phyloP scores from a whole-genome alignment of 2,113 vertebrate genomes.

The Dicrurus megarhynchus region DNA sequence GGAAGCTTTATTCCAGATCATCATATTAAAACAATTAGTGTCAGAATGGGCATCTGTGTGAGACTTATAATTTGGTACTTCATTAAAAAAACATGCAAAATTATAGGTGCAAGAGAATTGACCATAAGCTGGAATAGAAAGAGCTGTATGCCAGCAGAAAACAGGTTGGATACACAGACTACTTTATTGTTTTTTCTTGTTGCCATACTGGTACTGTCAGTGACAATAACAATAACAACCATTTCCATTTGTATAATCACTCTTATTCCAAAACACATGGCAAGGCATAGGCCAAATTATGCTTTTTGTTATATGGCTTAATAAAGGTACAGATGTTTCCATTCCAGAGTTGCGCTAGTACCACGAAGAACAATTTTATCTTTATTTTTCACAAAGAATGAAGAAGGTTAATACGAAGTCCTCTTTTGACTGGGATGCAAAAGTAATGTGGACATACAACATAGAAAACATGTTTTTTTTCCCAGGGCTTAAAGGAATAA shows the following conservation, averaged over 20 bases:
- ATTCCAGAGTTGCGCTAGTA: neutral
- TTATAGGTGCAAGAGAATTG: neutral
- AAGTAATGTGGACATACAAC: neutral
- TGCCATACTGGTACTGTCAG: neutral
- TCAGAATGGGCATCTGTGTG: neutral
- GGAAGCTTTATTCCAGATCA: neutral
- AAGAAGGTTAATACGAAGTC: neutral
- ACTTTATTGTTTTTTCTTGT: neutral
- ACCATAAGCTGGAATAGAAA: neutral
- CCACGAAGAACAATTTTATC: neutral
- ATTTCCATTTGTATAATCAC: neutral
- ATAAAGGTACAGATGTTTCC: neutral
- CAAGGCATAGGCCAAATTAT: neutral
- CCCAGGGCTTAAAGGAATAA: neutral
- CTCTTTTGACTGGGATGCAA: neutral
- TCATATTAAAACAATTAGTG: neutral
- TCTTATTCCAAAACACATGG: neutral
- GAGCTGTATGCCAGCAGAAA: neutral
- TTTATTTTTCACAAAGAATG: neutral
- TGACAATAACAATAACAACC: neutral
- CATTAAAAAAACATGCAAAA: neutral
- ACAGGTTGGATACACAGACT: neutral
- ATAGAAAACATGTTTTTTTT: neutral
- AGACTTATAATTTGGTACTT: neutral
- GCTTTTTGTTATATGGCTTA: neutral